Percentiles rank a stretch among this genome's conserved stretches.
phyloP scores from a whole-genome alignment of 2,797 vertebrate genomes.

The Podarcis lilfordi region DNA sequence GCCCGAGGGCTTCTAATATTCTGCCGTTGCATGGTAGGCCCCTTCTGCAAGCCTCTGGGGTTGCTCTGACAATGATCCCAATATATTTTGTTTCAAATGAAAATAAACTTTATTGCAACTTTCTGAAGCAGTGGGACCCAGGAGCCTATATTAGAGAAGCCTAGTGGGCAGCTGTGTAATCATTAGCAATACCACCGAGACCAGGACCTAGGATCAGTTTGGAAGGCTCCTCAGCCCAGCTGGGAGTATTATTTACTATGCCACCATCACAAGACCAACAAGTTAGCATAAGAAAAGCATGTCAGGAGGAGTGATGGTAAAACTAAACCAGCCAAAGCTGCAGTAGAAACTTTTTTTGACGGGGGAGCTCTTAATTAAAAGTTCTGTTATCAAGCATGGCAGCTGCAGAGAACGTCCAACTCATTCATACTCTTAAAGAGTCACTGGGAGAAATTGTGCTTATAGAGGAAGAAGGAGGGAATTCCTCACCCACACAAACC shows the following conservation, averaged over 20 bases:
- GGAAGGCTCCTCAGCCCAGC: constrained; percentile 66
- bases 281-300: constrained; percentile 66
- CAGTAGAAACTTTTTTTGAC: constrained; percentile 46
- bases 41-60: constrained; percentile 69
- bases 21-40: constrained; percentile 70
- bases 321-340: constrained; percentile 62
- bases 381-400: constrained; percentile 59
- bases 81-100: constrained; percentile 77
- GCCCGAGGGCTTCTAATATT: constrained; percentile 74
- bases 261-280: constrained; percentile 71
- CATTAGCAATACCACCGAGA: constrained; percentile 71
- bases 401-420: background rate
- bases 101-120: constrained; percentile 77
- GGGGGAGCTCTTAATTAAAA: constrained; percentile 48
- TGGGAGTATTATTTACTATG: constrained; percentile 74
- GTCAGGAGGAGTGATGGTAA: constrained; percentile 63
- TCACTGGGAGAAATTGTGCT: background rate
- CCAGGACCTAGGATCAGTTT: constrained; percentile 62
- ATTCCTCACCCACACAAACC: background rate
- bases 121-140: constrained; percentile 63
- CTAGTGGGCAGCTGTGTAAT: constrained; percentile 78
- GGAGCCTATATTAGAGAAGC: constrained; percentile 61
- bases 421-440: background rate
- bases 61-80: constrained; percentile 73
- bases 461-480: background rate